Evolutionary conservation across 2,888 invertebrate genomes (phyloP).

Genomic region (Drosophila putrida): DNA sequence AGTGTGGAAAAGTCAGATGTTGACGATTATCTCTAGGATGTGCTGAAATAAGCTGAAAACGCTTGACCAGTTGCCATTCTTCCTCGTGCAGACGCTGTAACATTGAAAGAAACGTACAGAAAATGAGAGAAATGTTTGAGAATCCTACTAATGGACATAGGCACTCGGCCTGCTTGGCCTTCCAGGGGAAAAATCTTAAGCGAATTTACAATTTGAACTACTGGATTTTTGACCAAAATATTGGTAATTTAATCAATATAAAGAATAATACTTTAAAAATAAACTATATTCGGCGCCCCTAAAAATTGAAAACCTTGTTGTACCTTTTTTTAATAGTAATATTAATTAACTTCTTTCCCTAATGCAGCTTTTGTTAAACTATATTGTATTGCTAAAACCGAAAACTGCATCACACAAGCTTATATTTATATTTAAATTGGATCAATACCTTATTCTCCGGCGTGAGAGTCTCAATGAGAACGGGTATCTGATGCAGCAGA

Average conservation of each 20-base stretch:
- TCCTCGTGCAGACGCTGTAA: conserved; percentile 85
- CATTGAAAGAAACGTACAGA: background rate
- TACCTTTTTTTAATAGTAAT: too few species aligned
- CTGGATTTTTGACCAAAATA: too few species aligned
- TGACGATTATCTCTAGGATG: conserved; percentile 59
- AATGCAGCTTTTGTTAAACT: too few species aligned
- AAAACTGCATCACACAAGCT: too few species aligned
- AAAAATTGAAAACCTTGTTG: too few species aligned
- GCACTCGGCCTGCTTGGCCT: too few species aligned
- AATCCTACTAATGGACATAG: background rate
- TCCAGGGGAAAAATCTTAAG: background rate
- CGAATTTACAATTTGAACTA: background rate
- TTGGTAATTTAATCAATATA: too few species aligned
- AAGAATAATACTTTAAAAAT: too few species aligned
- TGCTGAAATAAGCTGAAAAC: conserved; percentile 90
- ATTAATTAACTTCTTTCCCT: too few species aligned
- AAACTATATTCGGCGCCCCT: too few species aligned
- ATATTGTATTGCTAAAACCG: too few species aligned
- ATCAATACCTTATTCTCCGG: conserved; percentile 77
- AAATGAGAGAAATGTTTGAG: fast-evolving
- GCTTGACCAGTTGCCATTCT: conserved; percentile 89
- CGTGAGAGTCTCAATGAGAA: conserved; percentile 81
- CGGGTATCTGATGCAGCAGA: conserved; percentile 80
- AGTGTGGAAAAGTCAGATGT: conserved; percentile 62
- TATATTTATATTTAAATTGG: too few species aligned